Base-by-base conservation (phyloP, 2,888 invertebrate genomes). In the Coremacera marginata region DNA sequence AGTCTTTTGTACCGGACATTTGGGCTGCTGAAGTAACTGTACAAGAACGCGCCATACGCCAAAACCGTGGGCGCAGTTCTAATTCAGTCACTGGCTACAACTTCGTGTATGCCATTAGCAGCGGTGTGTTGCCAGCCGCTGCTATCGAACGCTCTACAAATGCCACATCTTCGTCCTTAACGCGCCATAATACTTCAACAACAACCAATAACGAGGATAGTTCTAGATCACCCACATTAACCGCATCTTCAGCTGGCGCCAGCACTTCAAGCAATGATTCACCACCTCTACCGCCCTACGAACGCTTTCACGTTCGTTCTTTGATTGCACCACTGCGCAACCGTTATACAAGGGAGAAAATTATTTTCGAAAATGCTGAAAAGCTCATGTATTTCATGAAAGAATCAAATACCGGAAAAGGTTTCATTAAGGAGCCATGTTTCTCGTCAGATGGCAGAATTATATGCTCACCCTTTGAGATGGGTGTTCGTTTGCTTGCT, bases 341-440 rank as follows among this genome's bases (percentile, higher is more conserved):
- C 57, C 67, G 51, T 19, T 77, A 79, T 76, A 75, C 75, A 63
- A 78, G 76, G 8, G 80, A 83, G 25, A 79, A 81, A 55, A 80
- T 83, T 55, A 88, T 89, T 14, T 83, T 87, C 68, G 85, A 88
- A 79, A 97, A 97, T 88, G 90, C 92, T 25, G 93, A 94, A 16
- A 91, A 97, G 63, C 91, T 98, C 70, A 93, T 96, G 7, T 96
- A 95, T 89, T 97, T 93, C 85, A 91, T 94, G 9, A 93, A 95
- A 84, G 98, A 98, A 87, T 94, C 95, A 0, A 97, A 96, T 86
- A 94, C 95, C 16, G 97, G 96, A 1, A 94, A 94, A 81, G 97
- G 97, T 0, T 97, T 95, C 84, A 98, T 98, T 76, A 98, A 98
- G 90, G 98, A 98, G 86, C 90, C 96, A 65, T 95, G 96, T 84